Conservation (phyloP, 2,888 invertebrate genomes). For the Augochlorella aurata region DNA sequence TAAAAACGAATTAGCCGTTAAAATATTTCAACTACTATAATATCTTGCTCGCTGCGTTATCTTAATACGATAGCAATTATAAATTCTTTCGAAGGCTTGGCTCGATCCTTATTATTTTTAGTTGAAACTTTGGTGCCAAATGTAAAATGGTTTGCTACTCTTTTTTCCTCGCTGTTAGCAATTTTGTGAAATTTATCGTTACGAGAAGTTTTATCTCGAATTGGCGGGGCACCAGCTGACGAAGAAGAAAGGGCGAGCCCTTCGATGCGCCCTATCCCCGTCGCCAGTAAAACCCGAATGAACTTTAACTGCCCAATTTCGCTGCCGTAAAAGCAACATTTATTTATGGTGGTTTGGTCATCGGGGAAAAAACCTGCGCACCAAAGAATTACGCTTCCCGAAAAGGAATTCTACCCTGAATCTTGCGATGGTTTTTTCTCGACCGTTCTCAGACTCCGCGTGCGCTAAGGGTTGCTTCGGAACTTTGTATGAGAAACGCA, state of each 20-base stretch:
- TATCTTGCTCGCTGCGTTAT: neutral
- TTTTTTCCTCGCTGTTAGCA: neutral
- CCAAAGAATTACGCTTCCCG: slow-evolving; percentile 75
- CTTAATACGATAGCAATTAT: neutral
- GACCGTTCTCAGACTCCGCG: slow-evolving; percentile 9
- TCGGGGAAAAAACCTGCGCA: slow-evolving; percentile 73
- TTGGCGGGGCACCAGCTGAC: neutral
- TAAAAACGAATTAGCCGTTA: too few relatives aligned
- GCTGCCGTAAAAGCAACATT: slow-evolving; percentile 81
- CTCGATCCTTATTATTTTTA: neutral
- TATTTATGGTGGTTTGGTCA: slow-evolving; percentile 79
- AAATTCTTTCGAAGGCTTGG: neutral
- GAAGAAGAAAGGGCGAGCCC: slow-evolving; percentile 20
- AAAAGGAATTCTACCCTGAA: slow-evolving; percentile 70
- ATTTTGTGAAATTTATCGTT: neutral
- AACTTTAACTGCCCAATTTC: slow-evolving; percentile 80
- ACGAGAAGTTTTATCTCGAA: neutral
- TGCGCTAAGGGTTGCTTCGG: slow-evolving; percentile 48
- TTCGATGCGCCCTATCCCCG: slow-evolving; percentile 32
- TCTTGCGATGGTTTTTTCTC: slow-evolving; percentile 33
- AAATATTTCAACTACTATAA: too few relatives aligned
- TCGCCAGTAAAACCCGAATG: slow-evolving; percentile 70
- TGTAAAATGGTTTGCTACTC: neutral
- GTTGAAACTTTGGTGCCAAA: neutral
- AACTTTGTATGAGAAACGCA: neutral